These are phyloP conservation scores for Deilephila porcellus DNA, from an alignment of 2,888 invertebrate genomes.

Conservation along the genomic window DNA sequence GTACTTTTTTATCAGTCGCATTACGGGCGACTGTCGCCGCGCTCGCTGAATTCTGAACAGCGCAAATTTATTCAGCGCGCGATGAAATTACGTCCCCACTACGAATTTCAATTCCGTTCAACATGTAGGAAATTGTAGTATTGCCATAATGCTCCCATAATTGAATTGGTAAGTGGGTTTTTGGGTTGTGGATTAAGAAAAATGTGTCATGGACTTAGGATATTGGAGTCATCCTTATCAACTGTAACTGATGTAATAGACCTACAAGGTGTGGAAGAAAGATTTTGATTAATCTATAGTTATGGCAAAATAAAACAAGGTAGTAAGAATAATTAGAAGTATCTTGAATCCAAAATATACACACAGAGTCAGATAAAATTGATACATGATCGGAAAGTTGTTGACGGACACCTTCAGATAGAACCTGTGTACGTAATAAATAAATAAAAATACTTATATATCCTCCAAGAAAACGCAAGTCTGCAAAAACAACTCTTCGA, in stretches of 20 bases:
- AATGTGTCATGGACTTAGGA: neutral
- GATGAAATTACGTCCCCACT: constrained; percentile 4
- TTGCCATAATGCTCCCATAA: constrained; percentile 7
- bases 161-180: constrained; percentile 18
- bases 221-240: neutral
- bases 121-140: constrained; percentile 2
- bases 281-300: too few species aligned
- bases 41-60: constrained; percentile 26
- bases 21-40: neutral
- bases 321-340: too few species aligned
- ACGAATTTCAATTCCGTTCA: constrained; percentile 15
- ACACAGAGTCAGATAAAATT: too few species aligned
- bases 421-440: too few species aligned
- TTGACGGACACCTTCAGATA: too few species aligned
- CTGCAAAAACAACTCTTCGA: neutral
- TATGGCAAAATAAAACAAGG: too few species aligned
- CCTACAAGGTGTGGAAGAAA: too few species aligned
- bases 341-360: too few species aligned
- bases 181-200: neutral
- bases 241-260: too few species aligned
- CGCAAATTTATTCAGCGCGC: constrained; percentile 20
- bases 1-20: constrained; percentile 26
- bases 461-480: neutral
- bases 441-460: too few species aligned
- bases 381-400: too few species aligned